A percentile compares a stretch with the other conserved stretches of the same genome.
phyloP scores from a whole-genome alignment of 2,113 vertebrate genomes.

The Taurulus bubalis region DNA sequence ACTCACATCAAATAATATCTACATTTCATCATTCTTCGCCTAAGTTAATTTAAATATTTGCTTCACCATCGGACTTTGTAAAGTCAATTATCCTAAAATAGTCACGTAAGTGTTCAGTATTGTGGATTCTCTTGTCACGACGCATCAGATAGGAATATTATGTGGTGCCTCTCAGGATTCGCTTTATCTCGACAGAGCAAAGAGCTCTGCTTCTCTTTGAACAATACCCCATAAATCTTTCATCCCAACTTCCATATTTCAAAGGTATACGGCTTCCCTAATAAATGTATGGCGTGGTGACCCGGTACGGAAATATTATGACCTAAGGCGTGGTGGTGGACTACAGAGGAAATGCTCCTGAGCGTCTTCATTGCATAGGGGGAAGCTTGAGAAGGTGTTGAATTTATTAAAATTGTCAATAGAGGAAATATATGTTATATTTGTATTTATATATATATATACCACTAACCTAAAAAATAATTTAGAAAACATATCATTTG shows the following conservation, averaged over 20 bases:
- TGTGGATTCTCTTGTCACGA: slow-evolving; percentile 21
- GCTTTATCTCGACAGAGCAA: slow-evolving; percentile 72
- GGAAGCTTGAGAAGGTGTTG: slow-evolving; percentile 48
- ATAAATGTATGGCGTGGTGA: slow-evolving; percentile 74
- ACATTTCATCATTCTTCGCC: neutral
- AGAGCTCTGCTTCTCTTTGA: slow-evolving; percentile 79
- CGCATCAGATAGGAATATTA: slow-evolving; percentile 43
- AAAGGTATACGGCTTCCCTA: slow-evolving; percentile 75
- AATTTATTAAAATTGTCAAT: slow-evolving; percentile 36
- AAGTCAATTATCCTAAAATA: neutral
- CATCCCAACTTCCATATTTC: slow-evolving; percentile 78
- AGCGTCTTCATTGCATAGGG: slow-evolving; percentile 56
- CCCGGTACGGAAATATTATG: slow-evolving; percentile 77
- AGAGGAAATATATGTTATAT: slow-evolving; percentile 5
- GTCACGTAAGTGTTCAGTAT: neutral
- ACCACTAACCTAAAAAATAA: neutral
- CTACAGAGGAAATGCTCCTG: slow-evolving; percentile 64
- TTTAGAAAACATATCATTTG: neutral
- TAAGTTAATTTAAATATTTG: neutral
- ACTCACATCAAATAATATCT: neutral
- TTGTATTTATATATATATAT: neutral
- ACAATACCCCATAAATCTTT: slow-evolving; percentile 82
- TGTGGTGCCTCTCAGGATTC: slow-evolving; percentile 51
- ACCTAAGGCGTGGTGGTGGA: slow-evolving; percentile 68
- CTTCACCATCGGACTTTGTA: neutral